Base-by-base conservation (phyloP, 2,113 vertebrate species). In the Mormyrus lacerda region DNA sequence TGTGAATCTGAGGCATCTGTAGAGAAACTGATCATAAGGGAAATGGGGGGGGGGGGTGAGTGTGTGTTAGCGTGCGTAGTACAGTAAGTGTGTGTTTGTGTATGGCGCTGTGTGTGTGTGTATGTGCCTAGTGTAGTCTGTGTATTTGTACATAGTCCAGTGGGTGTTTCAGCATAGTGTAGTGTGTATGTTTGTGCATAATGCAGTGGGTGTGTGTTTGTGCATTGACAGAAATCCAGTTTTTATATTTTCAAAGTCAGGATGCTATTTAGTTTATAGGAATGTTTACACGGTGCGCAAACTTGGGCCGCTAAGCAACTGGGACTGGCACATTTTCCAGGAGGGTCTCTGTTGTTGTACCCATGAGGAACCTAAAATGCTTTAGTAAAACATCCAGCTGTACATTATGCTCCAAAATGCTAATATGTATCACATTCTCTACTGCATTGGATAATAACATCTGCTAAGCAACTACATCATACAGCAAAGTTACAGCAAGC, bases 311-410 rank as follows among this genome's bases (percentile, higher is more conserved):
- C 24, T 85, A 31, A 6, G 45, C 10, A 27, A 85, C 24, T 27
- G 39, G 82, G 21, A 85, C 83, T 2, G 21, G 44, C 83, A 84
- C 19, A 39, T 83, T 44, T 48, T 44, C 45, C 82, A 44, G 45
- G 83, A 48, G 83, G 44, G 83, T 13, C 45, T 50, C 83, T 85
- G 83, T 45, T 85, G 83, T 27, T 85, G 83, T 47, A 85, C n/a
- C 4, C 44, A 48, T 85, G 44, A 47, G n/a, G 47, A 27, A 47
- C 82, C 9, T n/a, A 19, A 85, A 85, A 48, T 85, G 42, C 45
- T 85, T 47, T n/a, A 47, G 19, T 47, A 48, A n/a, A 85, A 48
- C 44, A 48, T 85, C 21, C 45, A 85, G 9, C 83, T 47, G 45
- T 85, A 15, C 13, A 31, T 48, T n/a, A 47, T 47, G 21, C 82